Conservation (phyloP, 2,888 invertebrate species). For the Lepidocyrtinus sp. region DNA sequence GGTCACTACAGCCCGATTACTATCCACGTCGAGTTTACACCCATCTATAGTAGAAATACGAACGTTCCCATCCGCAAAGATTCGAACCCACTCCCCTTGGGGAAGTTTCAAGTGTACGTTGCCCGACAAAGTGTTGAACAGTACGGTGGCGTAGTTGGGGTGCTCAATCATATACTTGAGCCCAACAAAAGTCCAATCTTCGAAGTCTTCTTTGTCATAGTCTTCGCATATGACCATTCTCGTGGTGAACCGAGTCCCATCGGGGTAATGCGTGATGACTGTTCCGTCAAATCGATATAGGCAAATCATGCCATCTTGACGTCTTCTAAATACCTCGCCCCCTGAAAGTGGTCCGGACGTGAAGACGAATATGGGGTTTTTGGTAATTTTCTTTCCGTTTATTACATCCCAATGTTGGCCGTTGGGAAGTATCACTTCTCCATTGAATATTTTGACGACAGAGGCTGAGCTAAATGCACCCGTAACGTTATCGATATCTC, state of each 20-base stretch:
- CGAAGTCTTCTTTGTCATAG: constrained; percentile 54
- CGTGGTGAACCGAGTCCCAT: constrained; percentile 67
- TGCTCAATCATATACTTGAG: constrained; percentile 67
- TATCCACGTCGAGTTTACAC: constrained; percentile 61
- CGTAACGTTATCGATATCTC: constrained; percentile 31
- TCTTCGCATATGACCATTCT: constrained; percentile 60
- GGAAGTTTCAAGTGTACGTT: constrained; percentile 63
- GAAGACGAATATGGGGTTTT: constrained; percentile 62
- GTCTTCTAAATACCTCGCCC: constrained; percentile 64
- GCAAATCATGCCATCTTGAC: constrained; percentile 66
- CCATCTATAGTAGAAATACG: constrained; percentile 56
- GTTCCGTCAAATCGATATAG: constrained; percentile 66
- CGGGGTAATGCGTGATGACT: constrained; percentile 63
- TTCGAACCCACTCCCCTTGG: constrained; percentile 64
- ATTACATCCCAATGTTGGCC: constrained; percentile 62
- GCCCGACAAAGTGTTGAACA: constrained; percentile 64
- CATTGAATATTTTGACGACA: constrained; percentile 60
- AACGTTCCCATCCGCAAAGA: constrained; percentile 63
- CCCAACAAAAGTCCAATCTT: constrained; percentile 66
- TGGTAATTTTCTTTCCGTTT: constrained; percentile 54
- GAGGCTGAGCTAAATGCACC: constrained; percentile 40
- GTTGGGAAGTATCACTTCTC: constrained; percentile 63
- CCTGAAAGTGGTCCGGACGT: constrained; percentile 60
- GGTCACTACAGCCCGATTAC: constrained; percentile 48
- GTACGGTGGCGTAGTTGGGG: constrained; percentile 64